Percentiles rank a stretch among this genome's conserved stretches.
These are phyloP conservation scores for Acanthopagrus latus DNA, from an alignment of 2,797 vertebrate genomes.

Conservation along the genomic window DNA sequence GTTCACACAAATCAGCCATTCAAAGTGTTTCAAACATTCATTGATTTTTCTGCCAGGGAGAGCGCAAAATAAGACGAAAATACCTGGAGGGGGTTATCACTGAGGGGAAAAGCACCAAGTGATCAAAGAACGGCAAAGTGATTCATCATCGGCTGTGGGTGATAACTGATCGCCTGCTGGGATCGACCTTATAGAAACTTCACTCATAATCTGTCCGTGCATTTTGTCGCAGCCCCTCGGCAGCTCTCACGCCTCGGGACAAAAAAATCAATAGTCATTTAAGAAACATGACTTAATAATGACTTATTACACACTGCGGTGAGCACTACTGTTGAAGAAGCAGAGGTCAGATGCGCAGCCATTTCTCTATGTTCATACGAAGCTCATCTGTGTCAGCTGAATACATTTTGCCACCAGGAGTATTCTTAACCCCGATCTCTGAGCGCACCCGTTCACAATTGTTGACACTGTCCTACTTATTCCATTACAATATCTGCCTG, in stretches of 20 bases:
- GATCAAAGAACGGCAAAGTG: constrained; percentile 51
- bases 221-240: constrained; percentile 35
- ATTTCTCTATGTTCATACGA: constrained; percentile 21
- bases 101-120: constrained; percentile 19
- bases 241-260: constrained; percentile 20
- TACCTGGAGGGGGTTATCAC: constrained; percentile 25
- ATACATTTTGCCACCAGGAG: neutral
- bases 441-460: neutral
- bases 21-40: constrained; percentile 54
- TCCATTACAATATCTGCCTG: neutral
- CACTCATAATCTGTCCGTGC: constrained; percentile 35
- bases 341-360: constrained; percentile 42
- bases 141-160: constrained; percentile 52
- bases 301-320: constrained; percentile 61
- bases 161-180: constrained; percentile 41
- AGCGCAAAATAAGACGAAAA: constrained; percentile 42
- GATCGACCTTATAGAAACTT: constrained; percentile 43
- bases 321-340: constrained; percentile 26
- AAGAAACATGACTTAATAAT: constrained; percentile 75
- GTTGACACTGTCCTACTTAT: neutral
- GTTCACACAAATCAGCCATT: constrained; percentile 49
- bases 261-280: constrained; percentile 76
- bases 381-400: neutral
- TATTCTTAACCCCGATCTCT: neutral
- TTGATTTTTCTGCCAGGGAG: constrained; percentile 41